A percentile compares a stretch with the other conserved stretches of the same genome.
Conservation (phyloP, 2,888 invertebrate species). For the Notocelia uddmanniana region DNA sequence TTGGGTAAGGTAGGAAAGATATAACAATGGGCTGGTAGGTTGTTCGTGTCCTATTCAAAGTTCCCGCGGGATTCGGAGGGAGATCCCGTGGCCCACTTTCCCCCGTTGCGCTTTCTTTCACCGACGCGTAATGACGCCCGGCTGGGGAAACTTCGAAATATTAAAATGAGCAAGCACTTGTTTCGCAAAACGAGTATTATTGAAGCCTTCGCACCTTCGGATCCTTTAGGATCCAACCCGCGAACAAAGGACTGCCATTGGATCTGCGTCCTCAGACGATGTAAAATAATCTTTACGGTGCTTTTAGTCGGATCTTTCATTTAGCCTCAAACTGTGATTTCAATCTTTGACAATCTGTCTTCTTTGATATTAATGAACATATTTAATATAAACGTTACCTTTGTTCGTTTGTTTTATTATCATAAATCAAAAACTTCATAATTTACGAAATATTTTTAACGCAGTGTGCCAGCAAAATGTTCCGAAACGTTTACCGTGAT, state of each 20-base stretch:
- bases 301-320: constrained; percentile 1
- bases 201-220: constrained; percentile 74
- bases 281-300: not conserved
- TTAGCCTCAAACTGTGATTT: not conserved
- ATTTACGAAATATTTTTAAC: constrained; percentile 26
- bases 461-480: constrained; percentile 27
- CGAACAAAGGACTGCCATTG: constrained; percentile 52
- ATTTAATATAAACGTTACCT: constrained; percentile 12
- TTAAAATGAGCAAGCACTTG: constrained; percentile 85
- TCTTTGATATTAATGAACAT: not conserved
- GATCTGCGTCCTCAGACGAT: constrained; percentile 46
- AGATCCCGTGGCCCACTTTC: constrained; percentile 75
- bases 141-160: constrained; percentile 78
- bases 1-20: constrained; percentile 66
- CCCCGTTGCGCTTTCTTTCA: constrained; percentile 71
- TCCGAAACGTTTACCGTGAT: constrained; percentile 28
- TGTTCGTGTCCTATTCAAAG: constrained; percentile 49
- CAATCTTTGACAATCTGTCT: not conserved
- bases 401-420: constrained; percentile 16
- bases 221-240: constrained; percentile 57
- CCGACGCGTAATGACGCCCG: constrained; percentile 76
- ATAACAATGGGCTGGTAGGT: constrained; percentile 72
- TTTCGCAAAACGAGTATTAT: constrained; percentile 78
- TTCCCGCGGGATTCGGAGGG: constrained; percentile 68
- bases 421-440: constrained; percentile 37